Percentiles rank a stretch among this genome's conserved stretches.
Evolutionary conservation across 2,797 vertebrate species (phyloP).

Genomic region (Micromesistius poutassou): DNA sequence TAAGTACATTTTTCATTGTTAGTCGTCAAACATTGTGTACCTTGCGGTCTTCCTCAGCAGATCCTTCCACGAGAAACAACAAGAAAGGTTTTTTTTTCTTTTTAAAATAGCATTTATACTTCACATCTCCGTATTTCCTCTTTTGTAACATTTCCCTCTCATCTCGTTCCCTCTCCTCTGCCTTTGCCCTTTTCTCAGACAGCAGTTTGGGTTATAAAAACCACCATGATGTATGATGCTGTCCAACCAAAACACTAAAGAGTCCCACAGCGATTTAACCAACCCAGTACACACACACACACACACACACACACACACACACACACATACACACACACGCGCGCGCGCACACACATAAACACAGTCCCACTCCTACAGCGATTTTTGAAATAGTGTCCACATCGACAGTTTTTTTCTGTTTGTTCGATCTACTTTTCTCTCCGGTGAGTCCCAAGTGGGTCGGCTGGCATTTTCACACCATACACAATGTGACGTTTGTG

Average conservation of each 20-base stretch:
- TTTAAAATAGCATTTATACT: slow-evolving; percentile 6
- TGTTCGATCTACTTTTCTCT: slow-evolving; percentile 42
- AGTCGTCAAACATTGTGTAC: slow-evolving; percentile 2
- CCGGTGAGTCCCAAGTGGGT: slow-evolving; percentile 45
- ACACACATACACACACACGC: slow-evolving; percentile 15
- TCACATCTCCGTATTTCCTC: slow-evolving; percentile 7
- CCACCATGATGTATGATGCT: slow-evolving; percentile 60
- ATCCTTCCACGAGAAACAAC: not conserved
- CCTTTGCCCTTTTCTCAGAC: slow-evolving; percentile 38
- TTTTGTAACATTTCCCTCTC: slow-evolving; percentile 4
- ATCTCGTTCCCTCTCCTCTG: not conserved
- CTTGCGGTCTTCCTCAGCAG: not conserved
- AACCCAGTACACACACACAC: slow-evolving; percentile 14
- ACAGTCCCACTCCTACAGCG: slow-evolving; percentile 13
- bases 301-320: slow-evolving; percentile 13
- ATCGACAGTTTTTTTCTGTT: slow-evolving; percentile 56
- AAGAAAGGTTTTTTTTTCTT: not conserved
- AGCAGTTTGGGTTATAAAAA: slow-evolving; percentile 52
- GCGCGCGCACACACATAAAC: slow-evolving; percentile 13
- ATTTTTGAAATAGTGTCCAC: slow-evolving; percentile 53
- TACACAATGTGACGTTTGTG: slow-evolving; percentile 19
- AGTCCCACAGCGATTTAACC: slow-evolving; percentile 54
- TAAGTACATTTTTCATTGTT: not conserved
- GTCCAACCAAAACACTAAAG: slow-evolving; percentile 54
- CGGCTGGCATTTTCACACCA: slow-evolving; percentile 57